These are phyloP conservation scores for Cryptoblepharus egeriae DNA, from an alignment of 2,797 vertebrate species.

Conservation along the genomic window DNA sequence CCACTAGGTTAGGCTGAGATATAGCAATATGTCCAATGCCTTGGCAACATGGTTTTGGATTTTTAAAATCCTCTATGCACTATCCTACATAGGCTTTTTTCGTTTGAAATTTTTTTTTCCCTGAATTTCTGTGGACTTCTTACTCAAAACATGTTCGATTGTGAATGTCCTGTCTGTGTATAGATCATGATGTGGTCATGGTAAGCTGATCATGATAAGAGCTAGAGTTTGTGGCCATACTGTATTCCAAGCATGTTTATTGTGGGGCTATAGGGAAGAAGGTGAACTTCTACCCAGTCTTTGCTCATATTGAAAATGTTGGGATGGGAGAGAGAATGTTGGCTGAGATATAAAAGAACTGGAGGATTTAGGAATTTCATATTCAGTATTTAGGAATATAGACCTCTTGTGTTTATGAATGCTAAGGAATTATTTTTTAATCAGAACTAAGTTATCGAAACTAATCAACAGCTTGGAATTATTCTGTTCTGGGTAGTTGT, in stretches of 20 bases:
- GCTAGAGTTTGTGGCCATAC: no score
- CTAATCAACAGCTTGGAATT: background rate
- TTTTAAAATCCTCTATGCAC: background rate
- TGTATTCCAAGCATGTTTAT: background rate
- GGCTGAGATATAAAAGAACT: background rate
- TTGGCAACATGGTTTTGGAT: background rate
- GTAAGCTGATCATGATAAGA: no score
- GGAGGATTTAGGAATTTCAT: background rate
- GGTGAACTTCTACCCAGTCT: background rate
- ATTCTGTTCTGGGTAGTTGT: background rate
- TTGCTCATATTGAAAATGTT: no score
- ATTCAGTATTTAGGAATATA: no score
- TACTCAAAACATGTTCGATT: no score
- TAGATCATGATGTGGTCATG: background rate
- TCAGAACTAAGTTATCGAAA: background rate
- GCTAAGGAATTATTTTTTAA: no score
- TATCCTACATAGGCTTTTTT: background rate
- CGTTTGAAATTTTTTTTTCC: no score
- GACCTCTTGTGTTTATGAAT: background rate
- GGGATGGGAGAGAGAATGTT: background rate
- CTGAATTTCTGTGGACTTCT: background rate
- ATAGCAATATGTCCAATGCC: background rate
- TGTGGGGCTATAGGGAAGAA: background rate
- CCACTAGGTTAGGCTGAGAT: background rate
- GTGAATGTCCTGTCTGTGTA: background rate